Base-by-base conservation (phyloP, 2,113 vertebrate species). In the Cyanocitta stelleri region DNA sequence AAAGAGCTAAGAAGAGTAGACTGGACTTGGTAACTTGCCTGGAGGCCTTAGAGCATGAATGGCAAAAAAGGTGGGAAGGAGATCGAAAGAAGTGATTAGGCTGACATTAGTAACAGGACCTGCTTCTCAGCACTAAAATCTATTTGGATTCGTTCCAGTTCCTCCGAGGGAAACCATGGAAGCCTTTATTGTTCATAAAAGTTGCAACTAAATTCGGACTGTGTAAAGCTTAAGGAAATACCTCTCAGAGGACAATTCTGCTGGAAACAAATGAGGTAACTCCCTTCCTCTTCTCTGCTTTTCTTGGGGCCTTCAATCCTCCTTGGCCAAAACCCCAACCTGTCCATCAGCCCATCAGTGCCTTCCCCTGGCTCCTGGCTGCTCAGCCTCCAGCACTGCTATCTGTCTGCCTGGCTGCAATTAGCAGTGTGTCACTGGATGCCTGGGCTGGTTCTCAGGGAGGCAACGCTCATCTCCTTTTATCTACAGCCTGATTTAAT, bases 121-220 rank as follows among this genome's bases (percentile, higher is more conserved):
- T 68, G 79, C 93, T 94, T 90, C 90, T 90, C 90, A 39, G 72
- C 56, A 39, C 68, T 86, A 19, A 83, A 58, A 96, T 94, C 90
- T 87, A 5, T 67, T 84, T 96, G 95, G 90, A 90, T 81, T 74
- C 20, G 0, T 80, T 94, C 93, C 91, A 97, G 75, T 29, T 92
- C 90, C 92, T 93, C 82, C 39, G 3, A 93, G 94, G 89, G 95
- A 96, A 96, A 48, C 67, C 37, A 2, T 80, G 78, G 85, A 85
- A 94, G 85, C 72, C 55, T 91, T 91, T 71, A 94, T 97, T 96
- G 94, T 96, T 95, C 90, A 51, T 74, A 81, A 78, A 93, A 95
- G 69, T 89, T 48, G 63, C 35, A 3, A 63, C 92, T 95, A 84
- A 95, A 96, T 88, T 93, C 6, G 2, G 93, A 68, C 59, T 90